A percentile compares a stretch with the other conserved stretches of the same genome.
phyloP scores from a whole-genome alignment of 92 coral and sea anemone species.

The Diadumene lineata region DNA sequence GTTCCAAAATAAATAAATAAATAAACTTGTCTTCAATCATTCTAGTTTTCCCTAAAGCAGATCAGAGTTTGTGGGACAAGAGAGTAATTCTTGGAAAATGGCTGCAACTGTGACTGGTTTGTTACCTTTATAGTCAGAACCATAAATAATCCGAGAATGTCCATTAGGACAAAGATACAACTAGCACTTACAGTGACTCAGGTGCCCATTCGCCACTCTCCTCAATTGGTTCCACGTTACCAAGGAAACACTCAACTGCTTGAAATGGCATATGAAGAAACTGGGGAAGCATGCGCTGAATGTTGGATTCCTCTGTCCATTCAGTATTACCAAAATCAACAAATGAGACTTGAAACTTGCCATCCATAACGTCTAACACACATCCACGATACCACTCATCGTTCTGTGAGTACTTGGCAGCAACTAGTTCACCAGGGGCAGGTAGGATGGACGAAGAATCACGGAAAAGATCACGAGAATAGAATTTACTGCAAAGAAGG shows the following conservation, averaged over 20 bases:
- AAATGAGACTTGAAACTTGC: conserved; percentile 70
- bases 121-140: too few species aligned
- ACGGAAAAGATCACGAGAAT: conserved; percentile 67
- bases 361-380: conserved; percentile 65
- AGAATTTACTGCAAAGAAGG: conserved; percentile 61
- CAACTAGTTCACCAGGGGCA: conserved; percentile 86
- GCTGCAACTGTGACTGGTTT: too few species aligned
- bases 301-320: conserved; percentile 70
- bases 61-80: too few species aligned
- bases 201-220: conserved; percentile 55
- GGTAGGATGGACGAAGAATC: conserved; percentile 70
- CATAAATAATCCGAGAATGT: too few species aligned
- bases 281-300: conserved; percentile 94
- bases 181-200: conserved; percentile 35
- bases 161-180: too few species aligned
- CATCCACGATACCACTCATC: conserved; percentile 87
- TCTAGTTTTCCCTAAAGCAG: neutral
- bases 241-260: conserved; percentile 93
- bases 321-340: conserved; percentile 94
- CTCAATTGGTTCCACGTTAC: conserved; percentile 71
- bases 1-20: neutral
- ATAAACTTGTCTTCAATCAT: too few species aligned
- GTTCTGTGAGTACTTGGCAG: conserved; percentile 62
- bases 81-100: too few species aligned
- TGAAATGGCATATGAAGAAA: conserved; percentile 95